A percentile compares a stretch with the other conserved stretches of the same genome.
Conservation (phyloP, 2,113 vertebrate species). For the Trogon surrucura region DNA sequence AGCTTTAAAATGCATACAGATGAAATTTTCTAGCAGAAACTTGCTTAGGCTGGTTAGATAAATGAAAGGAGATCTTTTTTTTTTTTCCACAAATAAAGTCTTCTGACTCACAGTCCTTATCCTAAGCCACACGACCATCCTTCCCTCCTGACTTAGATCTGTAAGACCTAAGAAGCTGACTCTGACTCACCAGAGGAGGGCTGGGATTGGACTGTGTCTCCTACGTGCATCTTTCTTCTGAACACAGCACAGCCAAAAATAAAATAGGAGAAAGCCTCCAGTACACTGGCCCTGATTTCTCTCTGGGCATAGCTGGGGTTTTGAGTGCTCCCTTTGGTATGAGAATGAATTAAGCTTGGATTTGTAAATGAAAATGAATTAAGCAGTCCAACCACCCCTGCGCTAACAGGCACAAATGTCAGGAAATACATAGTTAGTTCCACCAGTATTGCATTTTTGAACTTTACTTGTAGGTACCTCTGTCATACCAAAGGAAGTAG, state of each 20-base stretch:
- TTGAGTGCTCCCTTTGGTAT: not conserved
- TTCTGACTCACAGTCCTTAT: constrained; percentile 15
- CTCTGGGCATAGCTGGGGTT: not conserved
- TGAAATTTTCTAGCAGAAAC: not conserved
- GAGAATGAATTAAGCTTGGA: not conserved
- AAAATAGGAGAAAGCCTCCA: not conserved
- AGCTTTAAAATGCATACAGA: not conserved
- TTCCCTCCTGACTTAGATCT: not conserved
- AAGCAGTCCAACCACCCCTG: not conserved
- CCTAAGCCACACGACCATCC: constrained; percentile 5
- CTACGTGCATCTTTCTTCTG: not conserved
- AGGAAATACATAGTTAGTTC: constrained; percentile 25
- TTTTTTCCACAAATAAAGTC: not conserved
- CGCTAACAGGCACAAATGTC: not conserved
- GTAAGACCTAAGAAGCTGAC: not conserved
- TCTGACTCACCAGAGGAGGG: not conserved
- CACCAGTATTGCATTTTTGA: not conserved
- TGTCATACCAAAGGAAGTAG: not conserved
- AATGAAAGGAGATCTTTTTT: not conserved
- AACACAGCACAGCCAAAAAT: not conserved
- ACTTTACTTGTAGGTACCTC: constrained; percentile 1
- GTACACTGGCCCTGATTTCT: not conserved
- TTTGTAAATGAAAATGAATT: not conserved
- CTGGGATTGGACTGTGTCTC: not conserved
- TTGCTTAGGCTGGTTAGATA: not conserved